Evolutionary conservation across 1,140 invertebrate species (phyloP), one percentile per base, ranked within the genome.

Genomic region (Trialeurodes vaporariorum): DNA sequence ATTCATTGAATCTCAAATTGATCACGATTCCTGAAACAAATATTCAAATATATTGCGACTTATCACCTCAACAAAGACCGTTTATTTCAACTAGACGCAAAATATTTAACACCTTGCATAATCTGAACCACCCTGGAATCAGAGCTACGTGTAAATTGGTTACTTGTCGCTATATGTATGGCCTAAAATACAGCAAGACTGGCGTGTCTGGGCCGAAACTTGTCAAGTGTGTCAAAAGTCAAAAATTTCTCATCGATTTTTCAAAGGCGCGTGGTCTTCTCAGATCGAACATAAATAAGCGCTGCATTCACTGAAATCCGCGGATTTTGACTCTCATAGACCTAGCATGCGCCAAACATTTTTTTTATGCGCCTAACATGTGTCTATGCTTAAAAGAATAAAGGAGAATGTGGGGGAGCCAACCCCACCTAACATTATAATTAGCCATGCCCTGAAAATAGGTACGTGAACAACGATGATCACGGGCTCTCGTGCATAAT

Each of bases 151-250:
- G 66, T 9, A 75, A 76, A 68, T 68, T 80, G 26, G 72, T 81
- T 0, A 66, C 72, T 17, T 40, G 77, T 63, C 64, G 75, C 66
- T 81, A 73, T 67, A n/a, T n/a, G 76, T 81, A 13, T 82, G 80
- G 80, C 80, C 79, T 24, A 59, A 25, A 1, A 73, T 79, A 62
- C 69, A 69, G 11, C 72, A 70, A 60, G 72, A 78, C 63, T 67
- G 61, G 59, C 27, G 21, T n/a, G 67, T 61, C 66, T 75, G 74
- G 72, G 27, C 70, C 1, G 63, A 34, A 25, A 27, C 13, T 5
- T 77, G 75, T 63, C 27, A 74, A 2, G 21, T 66, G 2, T 76
- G 75, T 62, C 75, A 78, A 70, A 62, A 65, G 59, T 11, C 70
- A 5, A 78, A 78, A 67, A 71, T 78, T 12, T 25, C 59, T 59